Evolutionary conservation across 2,888 invertebrate genomes (phyloP).

Genomic region (Ochlodes sylvanus): DNA sequence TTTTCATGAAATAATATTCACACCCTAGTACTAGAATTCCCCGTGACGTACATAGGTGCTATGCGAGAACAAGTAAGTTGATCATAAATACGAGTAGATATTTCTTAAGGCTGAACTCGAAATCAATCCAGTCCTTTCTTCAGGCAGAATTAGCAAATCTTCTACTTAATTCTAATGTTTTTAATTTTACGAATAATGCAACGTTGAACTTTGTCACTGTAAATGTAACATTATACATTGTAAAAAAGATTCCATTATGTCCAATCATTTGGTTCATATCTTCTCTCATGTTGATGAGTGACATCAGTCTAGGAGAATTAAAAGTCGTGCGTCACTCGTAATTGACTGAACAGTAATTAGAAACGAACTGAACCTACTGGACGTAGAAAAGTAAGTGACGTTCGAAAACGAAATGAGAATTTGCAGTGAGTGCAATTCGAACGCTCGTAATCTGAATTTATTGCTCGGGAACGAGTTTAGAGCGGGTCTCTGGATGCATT

Average conservation of each 20-base stretch:
- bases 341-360: slow-evolving; percentile 43
- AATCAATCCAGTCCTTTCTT: too few species aligned
- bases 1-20: too few species aligned
- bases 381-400: slow-evolving; percentile 49
- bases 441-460: slow-evolving; percentile 63
- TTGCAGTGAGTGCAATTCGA: slow-evolving; percentile 62
- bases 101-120: too few species aligned
- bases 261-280: slow-evolving; percentile 1
- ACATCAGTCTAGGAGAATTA: slow-evolving; percentile 16
- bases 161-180: too few species aligned
- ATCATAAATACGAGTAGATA: too few species aligned
- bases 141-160: too few species aligned
- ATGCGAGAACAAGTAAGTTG: too few species aligned
- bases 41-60: too few species aligned
- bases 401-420: slow-evolving; percentile 59
- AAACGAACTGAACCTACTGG: slow-evolving; percentile 23
- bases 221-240: too few species aligned
- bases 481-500: slow-evolving; percentile 46
- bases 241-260: background rate
- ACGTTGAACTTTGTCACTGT: too few species aligned
- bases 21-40: too few species aligned
- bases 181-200: too few species aligned
- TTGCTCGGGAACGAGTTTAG: slow-evolving; percentile 54
- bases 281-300: background rate
- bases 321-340: slow-evolving; percentile 21